Evolutionary conservation across 2,888 invertebrate genomes (phyloP), one percentile per base, ranked within the genome.

Genomic region (Cryptus viduatorius): DNA sequence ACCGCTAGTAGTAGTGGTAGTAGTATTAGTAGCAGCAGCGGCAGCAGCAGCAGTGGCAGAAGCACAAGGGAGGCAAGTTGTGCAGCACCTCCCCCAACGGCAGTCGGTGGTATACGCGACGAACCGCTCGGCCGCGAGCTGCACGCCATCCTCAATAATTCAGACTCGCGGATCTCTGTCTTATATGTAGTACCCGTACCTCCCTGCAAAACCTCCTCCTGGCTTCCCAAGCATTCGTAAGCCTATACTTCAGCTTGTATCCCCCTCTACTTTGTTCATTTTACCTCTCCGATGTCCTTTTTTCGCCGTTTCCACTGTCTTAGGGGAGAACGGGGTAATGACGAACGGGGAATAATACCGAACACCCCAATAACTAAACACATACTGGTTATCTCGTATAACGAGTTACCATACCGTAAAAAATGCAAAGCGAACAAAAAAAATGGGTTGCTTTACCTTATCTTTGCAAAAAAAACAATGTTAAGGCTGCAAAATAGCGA

Each of bases 141-240:
- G 84, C 92, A 93, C 92, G 93, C 92, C 88, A 92, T 88, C 89
- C 90, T 93, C 89, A 93, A 93, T 93, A 93, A 93, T 93, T 92
- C 92, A 93, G 64, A 53, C 83, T 85, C 86, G 88, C 88, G 88
- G 89, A 90, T 84, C 83, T 89, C 91, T 89, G 91, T 92, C 91
- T 92, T 91, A 88, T 87, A 89, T 76, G 79, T 78, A 78, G 46
- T 31, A 50, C 56, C 79, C 24, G 19, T 3, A 2, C 56, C 19
- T 1, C 19, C 53, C 59, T 48, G 64, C 65, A 19, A 56, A 71
- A 42, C 50, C 61, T 53, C 68, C 72, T 59, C 3, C 48, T 10
- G 67, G 24, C 24, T 44, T 77, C 68, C 46, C 44, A 19, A 61
- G 68, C 59, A 48, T 12, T 37, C 14, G 37, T 53, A 50, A 48